Base-by-base conservation (phyloP, 1,140 invertebrate genomes). In the Cepaea nemoralis region DNA sequence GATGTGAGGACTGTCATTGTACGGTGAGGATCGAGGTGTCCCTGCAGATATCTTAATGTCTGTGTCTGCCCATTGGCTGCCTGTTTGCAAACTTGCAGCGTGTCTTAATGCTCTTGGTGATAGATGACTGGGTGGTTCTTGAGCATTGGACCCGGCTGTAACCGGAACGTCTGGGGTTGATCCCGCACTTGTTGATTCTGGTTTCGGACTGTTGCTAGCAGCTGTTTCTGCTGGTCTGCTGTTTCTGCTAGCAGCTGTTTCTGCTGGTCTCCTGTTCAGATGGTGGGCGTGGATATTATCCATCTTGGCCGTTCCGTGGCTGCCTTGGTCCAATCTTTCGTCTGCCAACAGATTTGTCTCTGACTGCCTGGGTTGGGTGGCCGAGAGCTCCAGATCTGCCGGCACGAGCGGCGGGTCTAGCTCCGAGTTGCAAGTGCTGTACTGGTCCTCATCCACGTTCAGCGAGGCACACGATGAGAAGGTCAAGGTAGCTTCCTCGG, bases 401-500 rank as follows among this genome's bases (percentile, higher is more conserved):
- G 33, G 8, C 33, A 27, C 27, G 27, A 5, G 5, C 1, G 6
- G n/a, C 2, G 39, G 42, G 0, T 74, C 71, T 2, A 48, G 6
- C 10, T 74, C 42, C 16, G 71, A 48, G 24, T 31, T 48, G 42
- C 71, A 74, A 0, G 71, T 45, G 42, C 8, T 74, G 71, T 74
- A 74, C 0, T 22, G n/a, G 10, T 74, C 71, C 8, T 74, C 71
- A 48, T 74, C 71, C 12, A 1, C 71, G 42, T 74, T 45, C 33
- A 74, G 24, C 16, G 71, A 74, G 71, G 48, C 24, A 33, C 37
- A 74, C 24, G 69, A 70, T 14, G 69, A 42, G 22, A 45, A 74
- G 37, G 40, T 74, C 37, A 45, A 24, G 22, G 40, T 74, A 5
- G 27, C 42, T 5, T 42, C 42, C n/a, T 74, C 71, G 12, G 42